Base-by-base conservation (phyloP, 2,113 vertebrate genomes). In the Megaleporinus macrocephalus region DNA sequence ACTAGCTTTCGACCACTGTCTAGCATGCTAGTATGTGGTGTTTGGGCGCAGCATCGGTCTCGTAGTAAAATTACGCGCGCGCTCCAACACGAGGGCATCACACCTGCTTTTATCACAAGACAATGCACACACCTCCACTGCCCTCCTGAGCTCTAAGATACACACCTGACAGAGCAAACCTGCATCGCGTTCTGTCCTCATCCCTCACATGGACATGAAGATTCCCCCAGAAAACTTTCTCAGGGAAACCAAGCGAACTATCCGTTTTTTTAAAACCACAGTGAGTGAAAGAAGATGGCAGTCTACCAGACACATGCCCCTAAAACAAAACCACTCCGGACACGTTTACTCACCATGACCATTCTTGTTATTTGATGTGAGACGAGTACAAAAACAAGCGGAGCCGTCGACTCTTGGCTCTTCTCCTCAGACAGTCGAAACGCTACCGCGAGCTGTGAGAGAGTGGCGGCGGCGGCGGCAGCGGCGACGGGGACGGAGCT, bases 261-360 rank as follows among this genome's bases (percentile, higher is more conserved):
- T 1, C 20, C 12, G 0, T 29, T 1, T 49, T 57, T 14, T 74
- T 6, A 14, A 13, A 9, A n/a, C 27, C 12, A 51, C 10, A 5
- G 18, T 16, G 20, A 33, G 41, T 18, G n/a, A n/a, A n/a, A 9
- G 1, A 14, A 7, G 6, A 22, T 9, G 5, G 22, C 2, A 22
- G 53, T 4, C 18, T 9, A 57, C 53, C 20, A 57, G 53, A 3
- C 53, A 57, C 53, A 20, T 22, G 53, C 14, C 20, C n/a, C 53
- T 71, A 27, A 44, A 62, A 72, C n/a, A 78, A 79, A 57, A 20
- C 89, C 85, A 90, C 92, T 51, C 61, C 22, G 57, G n/a, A 22
- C 41, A 72, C 71, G 30, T 71, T 36, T 95, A 97, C 96, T 97
- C 96, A 99, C 97, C 97, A 99, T 97, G 96, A 98, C 97, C 97